These are phyloP conservation scores for Holotrichia oblita DNA, from an alignment of 1,140 invertebrate species.

Conservation along the genomic window DNA sequence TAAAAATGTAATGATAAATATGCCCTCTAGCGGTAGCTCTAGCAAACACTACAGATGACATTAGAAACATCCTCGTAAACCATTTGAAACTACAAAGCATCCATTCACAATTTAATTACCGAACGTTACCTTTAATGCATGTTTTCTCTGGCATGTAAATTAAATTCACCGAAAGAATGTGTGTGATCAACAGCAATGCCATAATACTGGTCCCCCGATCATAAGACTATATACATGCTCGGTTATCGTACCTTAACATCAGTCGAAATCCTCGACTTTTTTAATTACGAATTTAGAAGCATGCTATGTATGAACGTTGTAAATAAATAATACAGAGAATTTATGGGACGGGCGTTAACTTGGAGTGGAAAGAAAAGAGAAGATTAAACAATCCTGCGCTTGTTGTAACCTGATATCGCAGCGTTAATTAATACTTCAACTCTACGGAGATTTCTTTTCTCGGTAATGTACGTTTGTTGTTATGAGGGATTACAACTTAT, in stretches of 20 bases:
- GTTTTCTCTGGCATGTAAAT: conserved; percentile 33
- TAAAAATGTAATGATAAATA: too few relatives aligned
- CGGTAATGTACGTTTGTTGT: conserved; percentile 7
- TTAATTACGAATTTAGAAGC: conserved; percentile 34
- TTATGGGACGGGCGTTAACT: conserved; percentile 30
- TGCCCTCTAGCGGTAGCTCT: too few relatives aligned
- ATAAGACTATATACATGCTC: background rate
- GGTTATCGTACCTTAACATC: conserved; percentile 22
- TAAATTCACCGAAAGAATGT: conserved; percentile 36
- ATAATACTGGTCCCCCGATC: background rate
- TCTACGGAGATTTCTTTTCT: background rate
- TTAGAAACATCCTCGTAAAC: background rate
- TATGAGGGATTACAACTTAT: conserved; percentile 23
- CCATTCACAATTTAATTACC: conserved; percentile 34
- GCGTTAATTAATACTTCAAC: conserved; percentile 34
- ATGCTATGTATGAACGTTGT: conserved; percentile 12
- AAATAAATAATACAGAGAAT: conserved; percentile 36
- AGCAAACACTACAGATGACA: too few relatives aligned
- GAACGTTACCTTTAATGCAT: conserved; percentile 28
- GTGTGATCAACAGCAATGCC: conserved; percentile 30
- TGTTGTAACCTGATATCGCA: conserved; percentile 22
- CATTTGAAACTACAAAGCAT: conserved; percentile 24
- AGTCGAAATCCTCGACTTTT: conserved; percentile 31
- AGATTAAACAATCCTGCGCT: conserved; percentile 30
- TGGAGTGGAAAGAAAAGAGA: conserved; percentile 15